phyloP scores from a whole-genome alignment of 2,888 invertebrate genomes.

The Hermaeophaga mercurialis region DNA sequence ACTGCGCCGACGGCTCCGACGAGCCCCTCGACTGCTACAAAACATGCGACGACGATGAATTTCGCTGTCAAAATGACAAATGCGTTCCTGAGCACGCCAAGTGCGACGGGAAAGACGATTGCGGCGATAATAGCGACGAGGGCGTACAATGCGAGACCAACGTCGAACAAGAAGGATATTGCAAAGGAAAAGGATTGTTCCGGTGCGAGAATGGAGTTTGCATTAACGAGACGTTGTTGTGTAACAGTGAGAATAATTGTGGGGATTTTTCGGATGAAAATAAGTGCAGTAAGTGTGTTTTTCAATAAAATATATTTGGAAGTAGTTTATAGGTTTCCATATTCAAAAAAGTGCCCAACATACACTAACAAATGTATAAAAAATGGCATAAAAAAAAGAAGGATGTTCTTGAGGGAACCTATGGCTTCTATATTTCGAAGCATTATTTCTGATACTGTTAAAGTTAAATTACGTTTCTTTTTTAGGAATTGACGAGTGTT shows the following conservation, averaged over 20 bases:
- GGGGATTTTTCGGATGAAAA: slow-evolving; percentile 71
- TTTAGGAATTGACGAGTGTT: slow-evolving; percentile 77
- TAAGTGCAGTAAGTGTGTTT: slow-evolving; percentile 64
- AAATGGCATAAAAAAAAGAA: too few species aligned
- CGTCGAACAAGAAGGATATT: slow-evolving; percentile 45
- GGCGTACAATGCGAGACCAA: slow-evolving; percentile 53
- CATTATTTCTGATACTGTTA: too few species aligned
- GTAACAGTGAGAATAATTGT: slow-evolving; percentile 76
- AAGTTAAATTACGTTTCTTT: too few species aligned
- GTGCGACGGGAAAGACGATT: slow-evolving; percentile 77
- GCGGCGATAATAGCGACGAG: slow-evolving; percentile 72
- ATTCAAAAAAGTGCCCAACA: too few species aligned
- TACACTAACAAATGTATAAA: too few species aligned
- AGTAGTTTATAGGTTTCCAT: too few species aligned
- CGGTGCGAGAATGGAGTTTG: slow-evolving; percentile 71
- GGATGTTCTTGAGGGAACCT: too few species aligned
- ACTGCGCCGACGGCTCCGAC: slow-evolving; percentile 74
- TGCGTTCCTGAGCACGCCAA: slow-evolving; percentile 69
- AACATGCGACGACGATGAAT: slow-evolving; percentile 59
- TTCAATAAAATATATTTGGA: too few species aligned
- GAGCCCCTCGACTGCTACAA: slow-evolving; percentile 65
- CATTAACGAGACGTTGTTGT: slow-evolving; percentile 67
- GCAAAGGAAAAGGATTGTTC: slow-evolving; percentile 61
- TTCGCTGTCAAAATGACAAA: slow-evolving; percentile 66
- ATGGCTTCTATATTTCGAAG: too few species aligned